Evolutionary conservation across 2,888 invertebrate species (phyloP), one percentile per base, ranked within the genome.

Genomic region (Cataglyphis altisquamis): DNA sequence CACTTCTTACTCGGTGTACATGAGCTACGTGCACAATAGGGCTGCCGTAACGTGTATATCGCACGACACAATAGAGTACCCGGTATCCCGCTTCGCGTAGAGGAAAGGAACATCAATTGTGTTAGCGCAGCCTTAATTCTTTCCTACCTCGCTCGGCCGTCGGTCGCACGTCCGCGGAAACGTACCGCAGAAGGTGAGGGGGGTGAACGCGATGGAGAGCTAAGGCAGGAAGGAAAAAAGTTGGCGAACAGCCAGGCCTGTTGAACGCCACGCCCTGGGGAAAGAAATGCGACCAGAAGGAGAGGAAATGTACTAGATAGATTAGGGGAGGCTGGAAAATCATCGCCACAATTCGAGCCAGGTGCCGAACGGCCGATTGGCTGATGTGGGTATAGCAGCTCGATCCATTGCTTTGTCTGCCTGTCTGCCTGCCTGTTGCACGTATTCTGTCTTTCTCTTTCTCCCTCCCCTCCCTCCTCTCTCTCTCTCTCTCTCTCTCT

Each of bases 191-290:
- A 57, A 77, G 70, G 45, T 68, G n/a, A 68, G 25, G 62, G 25
- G 25, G 39, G 15, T 25, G 29, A 72, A 74, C 39, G 63, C 15
- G 62, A 57, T 67, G 21, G 39, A n/a, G 72, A 81, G 70, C 66
- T 63, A 67, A 80, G 83, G 78, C 66, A 83, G 52, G 81, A 81
- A 73, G 68, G 80, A 72, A 63, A 77, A 86, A 85, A 75, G 87
- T 89, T 93, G 93, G 93, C 92, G 60, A 75, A 66, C 36, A 85
- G 92, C 94, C 94, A 94, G 92, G 93, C 93, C 93, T 94, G 94
- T 94, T 94, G 94, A 94, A 91, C 92, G 91, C 91, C 92, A 91
- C 91, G 91, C 93, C 91, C 91, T 87, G 91, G 91, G 89, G 89
- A 90, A 90, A 89, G 89, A 89, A 89, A 90, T 86, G 84, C 84